Evolutionary conservation across 1,140 invertebrate species (phyloP).

Genomic region (Microplitis demolitor): DNA sequence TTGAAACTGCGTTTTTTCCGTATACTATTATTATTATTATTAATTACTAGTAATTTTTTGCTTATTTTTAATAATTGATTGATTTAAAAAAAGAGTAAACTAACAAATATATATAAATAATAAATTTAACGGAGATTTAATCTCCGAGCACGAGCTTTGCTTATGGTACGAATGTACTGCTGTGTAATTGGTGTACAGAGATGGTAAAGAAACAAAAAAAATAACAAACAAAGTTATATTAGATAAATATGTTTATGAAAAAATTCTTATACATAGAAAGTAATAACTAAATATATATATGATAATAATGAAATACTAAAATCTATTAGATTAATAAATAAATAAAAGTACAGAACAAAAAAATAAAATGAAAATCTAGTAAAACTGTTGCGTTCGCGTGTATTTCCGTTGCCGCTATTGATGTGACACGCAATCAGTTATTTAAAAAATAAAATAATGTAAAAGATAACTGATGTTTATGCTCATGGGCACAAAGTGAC

Average conservation of each 20-base stretch:
- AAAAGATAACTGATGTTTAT: slow-evolving; percentile 35
- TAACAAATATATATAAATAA: slow-evolving; percentile 6
- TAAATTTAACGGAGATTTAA: slow-evolving; percentile 8
- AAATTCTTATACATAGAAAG: slow-evolving; percentile 13
- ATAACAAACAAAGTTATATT: slow-evolving; percentile 17
- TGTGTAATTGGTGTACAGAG: slow-evolving; percentile 26
- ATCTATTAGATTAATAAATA: too few relatives aligned
- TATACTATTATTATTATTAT: too few relatives aligned
- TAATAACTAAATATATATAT: slow-evolving; percentile 6
- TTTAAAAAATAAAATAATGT: slow-evolving; percentile 10
- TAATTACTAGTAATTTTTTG: too few relatives aligned
- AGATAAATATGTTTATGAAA: slow-evolving; percentile 19
- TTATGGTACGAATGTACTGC: slow-evolving; percentile 15
- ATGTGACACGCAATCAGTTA: not conserved
- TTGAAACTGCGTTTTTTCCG: too few relatives aligned
- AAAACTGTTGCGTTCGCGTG: too few relatives aligned
- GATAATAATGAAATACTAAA: slow-evolving; percentile 19
- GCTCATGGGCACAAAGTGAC: slow-evolving; percentile 52
- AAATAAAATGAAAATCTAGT: not conserved
- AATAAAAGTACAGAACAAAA: not conserved
- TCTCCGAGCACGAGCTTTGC: slow-evolving; percentile 28
- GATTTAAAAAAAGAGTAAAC: not conserved
- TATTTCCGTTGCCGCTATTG: slow-evolving; percentile 24
- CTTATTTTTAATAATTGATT: too few relatives aligned
- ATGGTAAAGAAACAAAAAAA: not conserved